These are phyloP conservation scores for Camponotus pennsylvanicus DNA, from an alignment of 1,140 invertebrate species.

Conservation along the genomic window DNA sequence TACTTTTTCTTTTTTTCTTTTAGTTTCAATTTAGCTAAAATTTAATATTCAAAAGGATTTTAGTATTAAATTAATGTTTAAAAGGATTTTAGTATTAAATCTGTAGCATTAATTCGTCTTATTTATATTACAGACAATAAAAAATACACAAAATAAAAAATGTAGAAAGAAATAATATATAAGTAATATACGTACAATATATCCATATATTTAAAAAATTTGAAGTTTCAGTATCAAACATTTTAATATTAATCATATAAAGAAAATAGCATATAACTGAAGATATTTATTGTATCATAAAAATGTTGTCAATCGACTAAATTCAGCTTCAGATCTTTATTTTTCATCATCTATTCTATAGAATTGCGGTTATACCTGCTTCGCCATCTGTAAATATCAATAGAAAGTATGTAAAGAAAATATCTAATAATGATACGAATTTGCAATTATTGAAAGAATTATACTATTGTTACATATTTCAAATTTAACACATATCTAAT, in stretches of 20 bases:
- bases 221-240: neutral
- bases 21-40: neutral
- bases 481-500: neutral
- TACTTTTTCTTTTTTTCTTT: neutral
- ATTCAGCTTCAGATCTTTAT: neutral
- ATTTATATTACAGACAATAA: neutral
- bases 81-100: too few species aligned
- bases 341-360: neutral
- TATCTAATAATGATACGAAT: conserved; percentile 7
- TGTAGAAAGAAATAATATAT: neutral
- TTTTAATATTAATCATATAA: neutral
- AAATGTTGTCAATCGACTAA: neutral
- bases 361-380: neutral
- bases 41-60: too few species aligned
- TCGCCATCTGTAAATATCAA: neutral
- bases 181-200: neutral
- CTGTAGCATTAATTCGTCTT: too few species aligned
- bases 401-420: neutral
- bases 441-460: neutral
- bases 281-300: neutral
- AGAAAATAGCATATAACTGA: neutral
- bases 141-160: neutral
- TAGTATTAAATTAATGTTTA: too few species aligned
- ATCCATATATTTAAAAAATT: neutral
- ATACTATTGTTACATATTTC: neutral